Conservation (phyloP, 2,888 invertebrate genomes). For the Cheilosia soror region DNA sequence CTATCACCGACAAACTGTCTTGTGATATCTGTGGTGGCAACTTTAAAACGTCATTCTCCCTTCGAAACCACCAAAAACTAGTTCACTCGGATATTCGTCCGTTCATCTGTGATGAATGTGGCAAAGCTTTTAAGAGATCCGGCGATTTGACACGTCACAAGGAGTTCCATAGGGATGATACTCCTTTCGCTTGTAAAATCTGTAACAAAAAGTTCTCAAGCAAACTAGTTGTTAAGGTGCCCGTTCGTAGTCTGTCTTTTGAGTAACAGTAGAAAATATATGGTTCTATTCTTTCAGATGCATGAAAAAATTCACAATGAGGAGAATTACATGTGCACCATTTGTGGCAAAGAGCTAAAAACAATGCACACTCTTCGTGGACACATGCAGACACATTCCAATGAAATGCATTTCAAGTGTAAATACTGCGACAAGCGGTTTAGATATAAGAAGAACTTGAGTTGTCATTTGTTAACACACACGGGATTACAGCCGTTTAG, state of each 20-base stretch:
- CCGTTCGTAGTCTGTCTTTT: too few relatives aligned
- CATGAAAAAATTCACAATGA: conserved; percentile 46
- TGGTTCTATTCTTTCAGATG: conserved; percentile 9
- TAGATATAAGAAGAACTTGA: conserved; percentile 49
- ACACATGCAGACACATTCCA: conserved; percentile 42
- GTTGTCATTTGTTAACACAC: conserved; percentile 45
- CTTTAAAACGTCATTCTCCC: conserved; percentile 9
- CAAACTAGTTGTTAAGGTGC: conserved; percentile 52
- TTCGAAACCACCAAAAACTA: conserved; percentile 20
- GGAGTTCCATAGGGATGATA: conserved; percentile 57
- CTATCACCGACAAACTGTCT: neutral
- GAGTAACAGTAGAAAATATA: neutral
- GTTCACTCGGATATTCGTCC: conserved; percentile 40
- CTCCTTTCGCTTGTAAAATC: conserved; percentile 46
- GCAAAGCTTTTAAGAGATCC: conserved; percentile 32
- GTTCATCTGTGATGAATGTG: conserved; percentile 54
- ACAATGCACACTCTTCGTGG: conserved; percentile 49
- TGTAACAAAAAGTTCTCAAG: conserved; percentile 53
- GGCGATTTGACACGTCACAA: conserved; percentile 56
- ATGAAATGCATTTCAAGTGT: conserved; percentile 37
- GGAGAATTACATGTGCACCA: conserved; percentile 7
- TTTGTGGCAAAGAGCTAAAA: conserved; percentile 47
- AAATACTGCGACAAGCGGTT: conserved; percentile 37
- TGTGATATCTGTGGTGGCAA: conserved; percentile 40
- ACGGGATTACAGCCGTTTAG: conserved; percentile 42